A percentile compares a stretch with the other conserved stretches of the same genome.
Evolutionary conservation across 2,888 invertebrate species (phyloP).

Genomic region (Cotesia congregata): DNA sequence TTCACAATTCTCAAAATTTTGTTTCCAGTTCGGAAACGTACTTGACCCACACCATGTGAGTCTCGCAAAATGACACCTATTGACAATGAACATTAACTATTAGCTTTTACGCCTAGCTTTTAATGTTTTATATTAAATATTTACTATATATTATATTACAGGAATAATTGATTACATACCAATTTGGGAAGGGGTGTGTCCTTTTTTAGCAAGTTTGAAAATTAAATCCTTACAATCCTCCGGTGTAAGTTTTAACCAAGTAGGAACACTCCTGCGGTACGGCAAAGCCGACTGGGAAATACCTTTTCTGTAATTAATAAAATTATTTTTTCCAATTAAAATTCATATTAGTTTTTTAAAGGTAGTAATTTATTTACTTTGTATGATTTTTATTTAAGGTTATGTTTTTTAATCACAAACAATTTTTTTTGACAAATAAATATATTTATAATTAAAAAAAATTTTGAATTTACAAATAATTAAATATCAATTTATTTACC

Average conservation of each 20-base stretch:
- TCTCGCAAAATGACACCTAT: conserved; percentile 98
- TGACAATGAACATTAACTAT: conserved; percentile 2
- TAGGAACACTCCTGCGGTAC: conserved; percentile 97
- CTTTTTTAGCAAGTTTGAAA: conserved; percentile 98
- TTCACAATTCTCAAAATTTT: conserved; percentile 99
- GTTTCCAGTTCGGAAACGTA: conserved; percentile 98
- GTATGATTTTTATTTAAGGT: neutral
- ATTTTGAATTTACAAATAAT: too few species aligned
- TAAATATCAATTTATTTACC: conserved; percentile 78
- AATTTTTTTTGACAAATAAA: neutral
- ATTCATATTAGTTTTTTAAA: conserved; percentile 7
- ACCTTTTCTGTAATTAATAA: conserved; percentile 90
- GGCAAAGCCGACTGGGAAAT: conserved; percentile 99
- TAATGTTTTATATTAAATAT: neutral
- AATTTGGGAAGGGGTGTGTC: conserved; percentile 98
- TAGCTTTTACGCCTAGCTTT: neutral
- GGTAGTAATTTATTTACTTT: too few species aligned
- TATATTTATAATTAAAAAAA: neutral
- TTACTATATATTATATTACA: neutral
- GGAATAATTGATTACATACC: conserved; percentile 75
- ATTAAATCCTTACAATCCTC: conserved; percentile 99
- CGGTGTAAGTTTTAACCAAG: conserved; percentile 96
- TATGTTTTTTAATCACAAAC: neutral
- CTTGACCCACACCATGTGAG: conserved; percentile 99
- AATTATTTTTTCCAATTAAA: conserved; percentile 50